These are phyloP conservation scores for Acrocera orbiculus DNA, from an alignment of 2,888 invertebrate genomes.

Conservation along the genomic window DNA sequence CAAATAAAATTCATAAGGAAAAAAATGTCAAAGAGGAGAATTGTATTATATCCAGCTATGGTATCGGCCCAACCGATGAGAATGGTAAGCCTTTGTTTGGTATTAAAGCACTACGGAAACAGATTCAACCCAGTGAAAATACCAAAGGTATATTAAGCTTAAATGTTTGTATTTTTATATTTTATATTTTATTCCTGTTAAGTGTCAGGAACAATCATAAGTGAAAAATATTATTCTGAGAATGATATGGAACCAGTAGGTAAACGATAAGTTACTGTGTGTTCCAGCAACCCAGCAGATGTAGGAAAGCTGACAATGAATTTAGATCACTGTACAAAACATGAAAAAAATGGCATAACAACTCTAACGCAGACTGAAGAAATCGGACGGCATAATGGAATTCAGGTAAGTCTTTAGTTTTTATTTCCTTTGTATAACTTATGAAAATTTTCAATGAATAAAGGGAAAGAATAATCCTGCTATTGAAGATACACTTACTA, in stretches of 20 bases:
- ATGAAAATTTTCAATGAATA: too few species aligned
- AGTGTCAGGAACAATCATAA: constrained; percentile 57
- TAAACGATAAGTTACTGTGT: constrained; percentile 49
- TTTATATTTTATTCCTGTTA: too few species aligned
- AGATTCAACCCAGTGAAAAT: constrained; percentile 40
- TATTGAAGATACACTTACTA: background rate
- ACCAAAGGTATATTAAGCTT: constrained; percentile 38
- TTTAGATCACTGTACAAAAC: too few species aligned
- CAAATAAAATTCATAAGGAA: too few species aligned
- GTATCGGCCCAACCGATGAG: constrained; percentile 66
- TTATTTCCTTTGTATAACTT: too few species aligned
- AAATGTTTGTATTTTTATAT: background rate
- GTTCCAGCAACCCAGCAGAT: constrained; percentile 43
- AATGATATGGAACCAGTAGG: constrained; percentile 52
- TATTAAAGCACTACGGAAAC: constrained; percentile 48
- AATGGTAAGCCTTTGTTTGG: constrained; percentile 65
- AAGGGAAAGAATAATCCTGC: constrained; percentile 1
- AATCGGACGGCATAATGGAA: constrained; percentile 19
- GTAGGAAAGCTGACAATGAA: too few species aligned
- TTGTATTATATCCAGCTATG: constrained; percentile 62
- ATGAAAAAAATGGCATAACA: constrained; percentile 32
- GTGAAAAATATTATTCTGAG: constrained; percentile 48
- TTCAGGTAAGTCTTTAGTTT: constrained; percentile 7
- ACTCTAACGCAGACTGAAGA: constrained; percentile 19
- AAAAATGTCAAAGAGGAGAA: too few species aligned